Evolutionary conservation across 2,113 vertebrate genomes (phyloP).

Genomic region (Sphaerodactylus townsendi): DNA sequence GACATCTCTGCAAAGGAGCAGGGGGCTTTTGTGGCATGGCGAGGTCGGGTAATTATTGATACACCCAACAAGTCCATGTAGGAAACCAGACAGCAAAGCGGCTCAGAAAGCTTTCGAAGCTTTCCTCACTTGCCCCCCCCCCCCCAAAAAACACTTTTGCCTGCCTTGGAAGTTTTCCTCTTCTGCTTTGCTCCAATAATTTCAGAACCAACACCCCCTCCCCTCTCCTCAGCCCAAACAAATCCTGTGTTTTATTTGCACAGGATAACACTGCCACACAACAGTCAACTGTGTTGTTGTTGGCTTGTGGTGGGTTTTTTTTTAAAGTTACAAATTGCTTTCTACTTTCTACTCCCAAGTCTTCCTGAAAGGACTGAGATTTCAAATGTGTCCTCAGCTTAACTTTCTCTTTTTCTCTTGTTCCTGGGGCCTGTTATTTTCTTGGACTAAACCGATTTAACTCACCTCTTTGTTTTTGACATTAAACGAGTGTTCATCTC

Average conservation of each 20-base stretch:
- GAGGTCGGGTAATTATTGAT: constrained; percentile 45
- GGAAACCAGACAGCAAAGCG: constrained; percentile 25
- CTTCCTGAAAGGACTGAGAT: constrained; percentile 39
- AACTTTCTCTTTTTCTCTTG: background rate
- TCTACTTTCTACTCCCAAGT: constrained; percentile 24
- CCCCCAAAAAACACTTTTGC: constrained; percentile 58
- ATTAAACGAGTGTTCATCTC: constrained; percentile 75
- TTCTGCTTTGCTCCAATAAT: constrained; percentile 24
- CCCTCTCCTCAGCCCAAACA: constrained; percentile 3
- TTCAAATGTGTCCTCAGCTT: constrained; percentile 52
- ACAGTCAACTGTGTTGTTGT: constrained; percentile 46
- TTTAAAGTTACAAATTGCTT: background rate
- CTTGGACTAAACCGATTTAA: constrained; percentile 73
- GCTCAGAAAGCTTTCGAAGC: constrained; percentile 49
- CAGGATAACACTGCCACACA: constrained; percentile 14
- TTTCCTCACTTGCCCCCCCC: constrained; percentile 20
- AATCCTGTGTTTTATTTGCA: constrained; percentile 38
- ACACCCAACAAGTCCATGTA: background rate
- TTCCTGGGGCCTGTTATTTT: constrained; percentile 64
- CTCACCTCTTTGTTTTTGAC: constrained; percentile 65
- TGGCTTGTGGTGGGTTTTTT: constrained; percentile 12
- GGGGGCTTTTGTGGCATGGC: constrained; percentile 37
- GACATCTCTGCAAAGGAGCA: constrained; percentile 32
- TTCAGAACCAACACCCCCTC: constrained; percentile 32
- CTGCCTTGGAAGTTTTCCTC: constrained; percentile 38